Evolutionary conservation across 2,888 invertebrate genomes (phyloP), one percentile per base, ranked within the genome.

Genomic region (Hyalella azteca): DNA sequence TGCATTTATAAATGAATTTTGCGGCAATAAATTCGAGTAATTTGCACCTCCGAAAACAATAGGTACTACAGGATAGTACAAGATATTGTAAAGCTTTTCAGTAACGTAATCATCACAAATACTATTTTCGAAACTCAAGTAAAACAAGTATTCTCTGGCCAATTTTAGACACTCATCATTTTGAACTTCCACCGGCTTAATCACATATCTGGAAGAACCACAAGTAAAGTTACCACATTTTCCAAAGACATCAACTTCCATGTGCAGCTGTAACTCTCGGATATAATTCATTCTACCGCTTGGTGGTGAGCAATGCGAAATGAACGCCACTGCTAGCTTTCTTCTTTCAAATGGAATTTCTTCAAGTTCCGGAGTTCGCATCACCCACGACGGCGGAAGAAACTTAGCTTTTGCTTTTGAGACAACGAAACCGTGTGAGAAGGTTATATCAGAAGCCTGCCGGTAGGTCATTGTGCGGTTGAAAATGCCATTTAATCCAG

Each of bases 51-150:
- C 83, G 22, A 81, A 15, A 0, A 83, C 83, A 15, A 83, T 49
- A 4, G 83, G 83, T 7, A 83, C 83, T 5, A 80, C 36, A 15
- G 81, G 81, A 45, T 78, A 81, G 48, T 32, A 78, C 29, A 83
- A 60, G 11, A 80, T 29, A 22, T 80, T 81, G 77, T 77, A 83
- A 13, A 83, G 41, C 54, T 83, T 83, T n/a, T 83, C 83, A 2
- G 83, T 83, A n/a, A 76, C 78, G 49, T 83, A 83, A 11, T 83
- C 81, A 1, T 45, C 48, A 32, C 79, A 81, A 32, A 81, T 32
- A 50, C 80, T 22, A 48, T 81, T 83, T 48, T 83, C 83, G 41
- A 83, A 83, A 13, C 81, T 80, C 22, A 83, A 45, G 54, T 76
- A 83, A 73, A 83, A 83, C n/a, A 80, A 32, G 29, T 79, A 81